Conservation (phyloP, 2,113 vertebrate genomes). For the Syngnathus scovelli region DNA sequence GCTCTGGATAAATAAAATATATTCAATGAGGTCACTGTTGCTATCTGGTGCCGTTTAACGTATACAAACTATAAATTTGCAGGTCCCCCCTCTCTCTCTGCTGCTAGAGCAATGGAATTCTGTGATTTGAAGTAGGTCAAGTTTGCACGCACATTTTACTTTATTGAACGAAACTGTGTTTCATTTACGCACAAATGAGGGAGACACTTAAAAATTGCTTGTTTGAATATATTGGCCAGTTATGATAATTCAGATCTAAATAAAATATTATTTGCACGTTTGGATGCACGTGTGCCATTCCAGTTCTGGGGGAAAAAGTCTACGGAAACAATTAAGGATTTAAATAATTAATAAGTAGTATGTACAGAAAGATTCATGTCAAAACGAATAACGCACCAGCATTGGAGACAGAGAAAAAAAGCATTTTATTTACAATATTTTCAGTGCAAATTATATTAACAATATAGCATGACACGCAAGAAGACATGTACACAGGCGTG, state of each 20-base stretch:
- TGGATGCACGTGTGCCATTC: background rate
- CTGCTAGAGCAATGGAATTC: conserved; percentile 33
- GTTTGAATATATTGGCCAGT: background rate
- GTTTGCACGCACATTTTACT: background rate
- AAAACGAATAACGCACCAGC: conserved; percentile 8
- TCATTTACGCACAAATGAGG: background rate
- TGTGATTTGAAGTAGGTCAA: background rate
- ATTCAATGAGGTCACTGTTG: conserved; percentile 71
- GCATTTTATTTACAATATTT: conserved; percentile 91
- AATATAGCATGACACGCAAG: conserved; percentile 67
- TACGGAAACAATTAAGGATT: background rate
- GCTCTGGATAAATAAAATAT: conserved; percentile 72
- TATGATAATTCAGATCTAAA: background rate
- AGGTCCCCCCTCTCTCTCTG: conserved; percentile 53
- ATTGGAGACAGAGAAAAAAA: conserved; percentile 75
- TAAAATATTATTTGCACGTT: background rate
- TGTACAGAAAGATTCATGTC: background rate
- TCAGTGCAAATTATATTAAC: conserved; percentile 81
- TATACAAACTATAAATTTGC: conserved; percentile 90
- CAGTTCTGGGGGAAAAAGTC: background rate
- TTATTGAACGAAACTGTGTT: too few species aligned
- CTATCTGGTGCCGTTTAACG: conserved; percentile 86
- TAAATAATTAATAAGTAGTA: background rate
- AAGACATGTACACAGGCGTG: conserved; percentile 52
- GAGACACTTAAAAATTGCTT: background rate